Evolutionary conservation across 2,113 vertebrate genomes (phyloP).

Genomic region (Ictalurus punctatus): DNA sequence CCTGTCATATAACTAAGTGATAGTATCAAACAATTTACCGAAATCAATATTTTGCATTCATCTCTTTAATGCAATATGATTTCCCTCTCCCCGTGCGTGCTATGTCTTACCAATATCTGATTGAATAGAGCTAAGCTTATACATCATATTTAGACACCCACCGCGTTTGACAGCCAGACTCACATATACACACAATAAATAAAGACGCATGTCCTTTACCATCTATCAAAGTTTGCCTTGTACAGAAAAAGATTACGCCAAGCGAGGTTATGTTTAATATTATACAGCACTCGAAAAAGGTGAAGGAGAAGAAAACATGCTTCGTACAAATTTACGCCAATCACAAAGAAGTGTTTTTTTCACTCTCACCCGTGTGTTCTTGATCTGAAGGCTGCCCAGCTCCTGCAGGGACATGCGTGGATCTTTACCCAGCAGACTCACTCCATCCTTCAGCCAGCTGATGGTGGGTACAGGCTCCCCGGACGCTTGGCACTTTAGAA

Average conservation of each 20-base stretch:
- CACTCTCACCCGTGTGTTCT: conserved; percentile 81
- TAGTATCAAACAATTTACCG: conserved; percentile 67
- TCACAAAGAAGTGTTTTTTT: neutral
- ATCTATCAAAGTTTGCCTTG: neutral
- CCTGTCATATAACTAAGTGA: conserved; percentile 67
- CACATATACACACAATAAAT: conserved; percentile 21
- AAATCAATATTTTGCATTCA: conserved; percentile 71
- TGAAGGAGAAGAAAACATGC: neutral
- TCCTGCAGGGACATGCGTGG: conserved; percentile 88
- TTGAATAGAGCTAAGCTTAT: conserved; percentile 47
- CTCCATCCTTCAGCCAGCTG: conserved; percentile 96
- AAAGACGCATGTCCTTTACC: conserved; percentile 1
- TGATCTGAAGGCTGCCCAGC: conserved; percentile 92
- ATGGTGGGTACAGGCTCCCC: conserved; percentile 92
- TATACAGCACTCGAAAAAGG: neutral
- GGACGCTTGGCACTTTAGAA: conserved; percentile 93
- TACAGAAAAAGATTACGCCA: neutral
- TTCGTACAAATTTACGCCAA: neutral
- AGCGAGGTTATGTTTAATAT: neutral
- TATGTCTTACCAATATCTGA: conserved; percentile 54
- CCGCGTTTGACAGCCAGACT: conserved; percentile 36
- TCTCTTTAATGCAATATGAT: conserved; percentile 62
- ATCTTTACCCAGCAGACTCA: conserved; percentile 91
- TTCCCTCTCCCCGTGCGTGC: conserved; percentile 52
- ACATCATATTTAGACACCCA: conserved; percentile 44